phyloP scores from a whole-genome alignment of 2,797 vertebrate species.

The Acanthurus lineatus region DNA sequence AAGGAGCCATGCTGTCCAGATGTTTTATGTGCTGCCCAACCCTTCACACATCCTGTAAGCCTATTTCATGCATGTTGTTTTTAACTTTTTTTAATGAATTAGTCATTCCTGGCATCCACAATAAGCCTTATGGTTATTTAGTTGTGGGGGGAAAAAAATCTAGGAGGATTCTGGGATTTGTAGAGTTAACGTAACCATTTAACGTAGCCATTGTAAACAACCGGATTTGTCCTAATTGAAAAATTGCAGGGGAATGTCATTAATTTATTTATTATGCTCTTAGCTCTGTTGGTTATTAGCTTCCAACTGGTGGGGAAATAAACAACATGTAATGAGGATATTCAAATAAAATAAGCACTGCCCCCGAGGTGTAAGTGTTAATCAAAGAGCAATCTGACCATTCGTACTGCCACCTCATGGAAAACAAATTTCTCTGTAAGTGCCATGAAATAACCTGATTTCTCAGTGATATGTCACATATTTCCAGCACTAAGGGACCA shows the following conservation, averaged over 20 bases:
- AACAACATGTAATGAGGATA: constrained; percentile 21
- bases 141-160: constrained; percentile 6
- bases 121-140: constrained; percentile 55
- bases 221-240: constrained; percentile 44
- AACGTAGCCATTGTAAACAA: constrained; percentile 19
- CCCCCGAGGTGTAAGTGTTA: not conserved
- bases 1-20: constrained; percentile 21
- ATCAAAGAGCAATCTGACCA: not conserved
- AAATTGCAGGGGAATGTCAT: constrained; percentile 22
- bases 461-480: not conserved
- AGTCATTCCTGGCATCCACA: constrained; percentile 61
- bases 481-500: constrained; percentile 11
- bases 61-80: constrained; percentile 42
- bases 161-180: constrained; percentile 47
- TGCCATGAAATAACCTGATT: no score
- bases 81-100: constrained; percentile 55
- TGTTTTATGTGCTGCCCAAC: constrained; percentile 44
- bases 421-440: not conserved
- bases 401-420: not conserved
- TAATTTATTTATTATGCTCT: constrained; percentile 36
- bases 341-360: not conserved
- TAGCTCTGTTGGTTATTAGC: constrained; percentile 10
- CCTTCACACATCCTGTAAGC: constrained; percentile 38
- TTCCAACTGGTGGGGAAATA: constrained; percentile 2
- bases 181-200: constrained; percentile 38